These are phyloP conservation scores for Anodontia alba DNA, from an alignment of 2,888 invertebrate species.

Conservation along the genomic window DNA sequence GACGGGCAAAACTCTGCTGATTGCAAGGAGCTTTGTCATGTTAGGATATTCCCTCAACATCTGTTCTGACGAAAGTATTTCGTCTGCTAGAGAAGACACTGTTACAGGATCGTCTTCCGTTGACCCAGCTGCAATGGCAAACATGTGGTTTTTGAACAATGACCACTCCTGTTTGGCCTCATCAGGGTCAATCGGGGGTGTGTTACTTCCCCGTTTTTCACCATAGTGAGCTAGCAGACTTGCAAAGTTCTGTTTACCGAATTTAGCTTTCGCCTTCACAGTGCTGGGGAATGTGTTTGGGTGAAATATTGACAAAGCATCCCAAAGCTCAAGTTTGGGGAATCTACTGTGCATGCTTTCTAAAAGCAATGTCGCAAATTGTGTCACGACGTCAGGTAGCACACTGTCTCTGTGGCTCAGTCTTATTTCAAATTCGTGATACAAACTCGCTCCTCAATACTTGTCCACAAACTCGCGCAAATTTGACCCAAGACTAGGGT, in stretches of 20 bases:
- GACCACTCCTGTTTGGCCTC: constrained; percentile 26
- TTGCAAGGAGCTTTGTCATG: constrained; percentile 23
- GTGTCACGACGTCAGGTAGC: constrained; percentile 23
- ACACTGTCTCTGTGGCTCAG: constrained; percentile 17
- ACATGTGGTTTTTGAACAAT: too few relatives aligned
- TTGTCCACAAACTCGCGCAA: constrained; percentile 21
- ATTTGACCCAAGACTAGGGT: constrained; percentile 22
- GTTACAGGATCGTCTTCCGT: constrained; percentile 6
- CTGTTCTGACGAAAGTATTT: constrained; percentile 22
- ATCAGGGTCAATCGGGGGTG: constrained; percentile 30
- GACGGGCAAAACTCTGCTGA: too few relatives aligned
- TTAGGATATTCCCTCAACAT: too few relatives aligned
- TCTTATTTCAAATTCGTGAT: constrained; percentile 34
- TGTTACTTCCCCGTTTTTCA: constrained; percentile 27
- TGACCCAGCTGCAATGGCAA: too few relatives aligned
- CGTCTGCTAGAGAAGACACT: constrained; percentile 21
- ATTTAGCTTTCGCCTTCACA: constrained; percentile 27
- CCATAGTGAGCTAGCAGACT: constrained; percentile 25
- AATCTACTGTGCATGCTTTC: constrained; percentile 17
- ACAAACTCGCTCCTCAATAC: not conserved
- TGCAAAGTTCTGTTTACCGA: constrained; percentile 20
- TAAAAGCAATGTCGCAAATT: constrained; percentile 16
- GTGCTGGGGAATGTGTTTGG: constrained; percentile 25
- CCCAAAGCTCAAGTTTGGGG: constrained; percentile 37
- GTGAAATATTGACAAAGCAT: constrained; percentile 37